phyloP scores from a whole-genome alignment of 2,113 vertebrate genomes.

The Mugil cephalus region DNA sequence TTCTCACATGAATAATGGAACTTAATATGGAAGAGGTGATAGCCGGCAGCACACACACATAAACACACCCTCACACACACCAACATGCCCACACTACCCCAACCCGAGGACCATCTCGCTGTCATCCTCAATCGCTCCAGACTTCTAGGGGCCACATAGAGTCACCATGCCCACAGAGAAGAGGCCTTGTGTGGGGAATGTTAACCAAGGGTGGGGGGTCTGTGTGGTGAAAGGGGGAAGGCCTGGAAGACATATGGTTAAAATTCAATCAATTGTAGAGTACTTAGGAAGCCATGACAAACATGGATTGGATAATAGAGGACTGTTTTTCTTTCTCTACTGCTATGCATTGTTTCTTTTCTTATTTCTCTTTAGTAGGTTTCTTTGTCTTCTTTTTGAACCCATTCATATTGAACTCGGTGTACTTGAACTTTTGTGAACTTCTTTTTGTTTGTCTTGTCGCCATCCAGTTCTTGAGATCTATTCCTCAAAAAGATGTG shows the following conservation, averaged over 20 bases:
- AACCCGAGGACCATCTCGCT: constrained; percentile 28
- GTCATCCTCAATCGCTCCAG: constrained; percentile 56
- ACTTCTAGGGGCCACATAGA: constrained; percentile 58
- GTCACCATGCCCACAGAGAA: constrained; percentile 46
- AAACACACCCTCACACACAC: constrained; percentile 10
- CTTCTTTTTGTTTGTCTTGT: constrained; percentile 18
- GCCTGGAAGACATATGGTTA: constrained; percentile 70
- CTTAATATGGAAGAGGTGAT: constrained; percentile 77
- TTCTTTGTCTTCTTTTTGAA: neutral
- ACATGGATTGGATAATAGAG: constrained; percentile 34
- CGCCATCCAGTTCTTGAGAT: constrained; percentile 6
- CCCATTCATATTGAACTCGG: neutral
- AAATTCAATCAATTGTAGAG: constrained; percentile 66
- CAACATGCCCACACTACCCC: neutral
- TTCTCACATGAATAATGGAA: constrained; percentile 83
- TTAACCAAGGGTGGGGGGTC: constrained; percentile 47
- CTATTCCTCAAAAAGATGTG: constrained; percentile 2
- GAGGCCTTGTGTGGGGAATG: constrained; percentile 47
- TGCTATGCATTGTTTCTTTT: constrained; percentile 2
- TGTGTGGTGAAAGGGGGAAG: constrained; percentile 39
- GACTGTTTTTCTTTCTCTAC: constrained; percentile 7
- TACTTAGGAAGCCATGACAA: constrained; percentile 53
- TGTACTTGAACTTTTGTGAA: constrained; percentile 14
- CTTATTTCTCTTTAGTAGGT: neutral
- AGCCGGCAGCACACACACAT: constrained; percentile 50